Base-by-base conservation (phyloP, 2,113 vertebrate genomes). In the Heterotis niloticus region DNA sequence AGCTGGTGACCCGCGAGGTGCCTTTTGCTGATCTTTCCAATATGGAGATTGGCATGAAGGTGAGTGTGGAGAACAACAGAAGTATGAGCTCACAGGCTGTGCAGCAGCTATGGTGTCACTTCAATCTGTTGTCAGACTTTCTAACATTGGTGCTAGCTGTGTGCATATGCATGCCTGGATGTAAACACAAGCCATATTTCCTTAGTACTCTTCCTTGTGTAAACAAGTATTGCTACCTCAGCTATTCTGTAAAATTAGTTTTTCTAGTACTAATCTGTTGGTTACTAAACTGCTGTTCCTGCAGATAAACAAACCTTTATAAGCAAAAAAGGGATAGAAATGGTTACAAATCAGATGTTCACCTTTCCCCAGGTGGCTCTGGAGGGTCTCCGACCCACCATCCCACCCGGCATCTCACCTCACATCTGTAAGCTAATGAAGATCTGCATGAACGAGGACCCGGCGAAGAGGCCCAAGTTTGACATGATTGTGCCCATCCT, bases 1-100 rank as follows among this genome's bases (percentile, higher is more conserved):
- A 99, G 89, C 83, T 99, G 86, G 98, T 99, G 86, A 98, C 96
- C 13, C 92, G 98, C 1, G 98, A 99, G 81, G 98, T 99, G 80
- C 98, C 98, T 0, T 99, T 96, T 17, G 98, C 98, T 0, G 97
- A 99, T 82, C 90, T 99, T 57, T 99, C 98, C 81, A 99, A 99
- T 90, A 99, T 99, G 98, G 98, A 99, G 87, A 99, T 99, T 0
- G 98, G 98, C 85, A 99, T 99, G 98, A 99, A 99, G 96, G 97
- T 93, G 18, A 76, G 83, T 18, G 16, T 44, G 34, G 34, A 44
- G 34, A 44, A 44, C 7, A 7, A 7, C 34, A 44, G 34, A 44
- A 44, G 34, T 7, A 44, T 7, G 7, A 4, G 2, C 7, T 44
- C 7, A 7, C 34, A 44, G 34, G 34, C 34, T 44, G 34, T 44